phyloP scores from a whole-genome alignment of 2,888 invertebrate species.

The Chromoteleia sp. region DNA sequence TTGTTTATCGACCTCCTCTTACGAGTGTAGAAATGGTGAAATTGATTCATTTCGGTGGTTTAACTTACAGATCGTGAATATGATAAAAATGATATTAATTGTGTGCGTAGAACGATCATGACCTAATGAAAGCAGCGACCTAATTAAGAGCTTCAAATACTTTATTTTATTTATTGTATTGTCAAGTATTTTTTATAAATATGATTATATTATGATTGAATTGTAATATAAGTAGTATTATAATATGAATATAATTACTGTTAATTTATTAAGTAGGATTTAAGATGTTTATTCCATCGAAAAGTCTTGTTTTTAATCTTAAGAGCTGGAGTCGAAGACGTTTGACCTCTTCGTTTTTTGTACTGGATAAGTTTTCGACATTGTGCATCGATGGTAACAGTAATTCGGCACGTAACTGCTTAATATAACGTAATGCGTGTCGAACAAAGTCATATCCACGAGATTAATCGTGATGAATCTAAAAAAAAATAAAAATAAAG shows the following conservation, averaged over 20 bases:
- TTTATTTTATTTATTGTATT: slow-evolving; percentile 27
- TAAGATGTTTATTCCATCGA: slow-evolving; percentile 17
- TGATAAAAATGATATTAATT: slow-evolving; percentile 55
- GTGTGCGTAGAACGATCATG: slow-evolving; percentile 74
- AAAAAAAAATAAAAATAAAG: slow-evolving; percentile 16
- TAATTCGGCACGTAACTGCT: slow-evolving; percentile 7
- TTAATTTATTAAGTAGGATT: slow-evolving; percentile 25
- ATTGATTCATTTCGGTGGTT: slow-evolving; percentile 29
- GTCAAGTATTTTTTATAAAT: slow-evolving; percentile 32
- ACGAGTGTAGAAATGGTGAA: slow-evolving; percentile 5
- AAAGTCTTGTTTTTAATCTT: slow-evolving; percentile 9
- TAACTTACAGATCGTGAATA: slow-evolving; percentile 29
- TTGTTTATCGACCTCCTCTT: slow-evolving; percentile 47
- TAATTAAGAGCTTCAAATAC: slow-evolving; percentile 68
- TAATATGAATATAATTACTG: slow-evolving; percentile 1
- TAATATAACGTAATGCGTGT: slow-evolving; percentile 49
- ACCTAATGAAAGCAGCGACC: slow-evolving; percentile 75
- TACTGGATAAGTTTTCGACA: slow-evolving; percentile 20
- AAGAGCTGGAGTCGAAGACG: background rate
- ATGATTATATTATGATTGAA: no score
- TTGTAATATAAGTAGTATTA: no score
- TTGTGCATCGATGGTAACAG: slow-evolving; percentile 25
- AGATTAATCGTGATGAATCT: slow-evolving; percentile 47
- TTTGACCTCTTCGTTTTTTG: slow-evolving; percentile 10
- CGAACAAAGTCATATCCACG: slow-evolving; percentile 36